Percentiles rank a stretch among this genome's conserved stretches.
phyloP scores from a whole-genome alignment of 2,113 vertebrate genomes.

The Nymphicus hollandicus region DNA sequence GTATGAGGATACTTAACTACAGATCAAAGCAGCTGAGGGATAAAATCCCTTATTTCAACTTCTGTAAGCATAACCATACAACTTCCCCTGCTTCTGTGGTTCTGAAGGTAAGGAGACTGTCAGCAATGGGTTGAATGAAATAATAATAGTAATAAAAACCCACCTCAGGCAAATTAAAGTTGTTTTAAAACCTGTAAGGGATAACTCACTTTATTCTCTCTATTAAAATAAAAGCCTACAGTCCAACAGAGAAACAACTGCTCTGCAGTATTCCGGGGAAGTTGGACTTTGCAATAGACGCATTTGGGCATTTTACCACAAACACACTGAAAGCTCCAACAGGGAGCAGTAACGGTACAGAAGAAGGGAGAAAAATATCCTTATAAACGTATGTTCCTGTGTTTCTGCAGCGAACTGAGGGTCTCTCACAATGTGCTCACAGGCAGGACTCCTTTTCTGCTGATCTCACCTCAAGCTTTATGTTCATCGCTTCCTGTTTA shows the following conservation, averaged over 20 bases:
- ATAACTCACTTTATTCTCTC: not conserved
- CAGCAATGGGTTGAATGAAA: not conserved
- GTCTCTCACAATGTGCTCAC: not conserved
- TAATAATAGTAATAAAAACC: not conserved
- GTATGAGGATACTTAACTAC: not conserved
- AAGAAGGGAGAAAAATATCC: not conserved
- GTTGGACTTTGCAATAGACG: not conserved
- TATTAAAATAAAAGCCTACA: not conserved
- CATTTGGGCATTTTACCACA: not conserved
- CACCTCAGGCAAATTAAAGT: not conserved
- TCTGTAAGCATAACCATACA: not conserved
- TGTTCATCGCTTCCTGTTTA: constrained; percentile 27
- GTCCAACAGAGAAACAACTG: not conserved
- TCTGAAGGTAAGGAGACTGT: not conserved
- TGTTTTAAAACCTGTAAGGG: not conserved
- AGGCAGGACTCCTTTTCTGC: constrained; percentile 1
- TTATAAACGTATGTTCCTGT: not conserved
- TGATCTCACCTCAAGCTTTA: constrained; percentile 8
- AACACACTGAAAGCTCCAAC: not conserved
- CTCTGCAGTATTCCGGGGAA: not conserved
- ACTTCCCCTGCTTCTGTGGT: not conserved
- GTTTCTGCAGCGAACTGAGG: not conserved
- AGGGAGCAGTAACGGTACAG: not conserved
- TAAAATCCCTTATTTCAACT: not conserved
- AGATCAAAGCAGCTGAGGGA: not conserved